Evolutionary conservation across 37 sponge, comb jelly and placozoan genomes (phyloP), one percentile per base, ranked within the genome.

Genomic region (Hexactinellida sp.): DNA sequence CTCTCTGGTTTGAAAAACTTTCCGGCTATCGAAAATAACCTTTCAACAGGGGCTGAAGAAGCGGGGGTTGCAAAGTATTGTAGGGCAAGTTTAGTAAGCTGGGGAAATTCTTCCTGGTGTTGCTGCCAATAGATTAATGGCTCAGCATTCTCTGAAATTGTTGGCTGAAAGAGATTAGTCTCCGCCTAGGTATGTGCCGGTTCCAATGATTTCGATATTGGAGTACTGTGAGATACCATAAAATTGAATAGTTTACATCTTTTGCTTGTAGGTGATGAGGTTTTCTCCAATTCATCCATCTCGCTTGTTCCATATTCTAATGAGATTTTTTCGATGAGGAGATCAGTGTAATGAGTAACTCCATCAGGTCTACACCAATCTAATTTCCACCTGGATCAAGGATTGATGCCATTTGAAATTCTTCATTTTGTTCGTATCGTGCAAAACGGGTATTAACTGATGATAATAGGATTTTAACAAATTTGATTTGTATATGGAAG

Each of bases 381-480:
- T 41, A 41, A 41, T 41, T 41, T 41, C 47, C 47, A 41, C 13
- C 47, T 41, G 47, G 47, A 63, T 63, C 76, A 63, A 63, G 30
- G 76, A 63, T 63, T 63, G 32, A 7, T 63, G 76, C 76, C 76
- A n/a, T 63, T 63, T 63, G 76, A 63, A 63, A 63, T 25, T 28
- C 76, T n/a, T 63, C 76, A 63, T n/a, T 63, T 63, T 63, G 76
- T 10, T 63, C 30, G 76, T 63, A 63, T 63, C 76, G 34, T n/a
- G 76, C 76, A 63, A 63, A 63, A 63, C 76, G 76, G 21, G 76
- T 28, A 63, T 63, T 63, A 63, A 63, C 76, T 63, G 76, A 63
- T 63, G 76, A 63, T 25, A 63, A 21, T 63, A 63, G 13, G 34
- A 23, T 63, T n/a, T 7, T 63, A 28, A 63, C 76, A 63, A 63